These are phyloP conservation scores for Formica selysi DNA, from an alignment of 1,140 invertebrate species.

Conservation along the genomic window DNA sequence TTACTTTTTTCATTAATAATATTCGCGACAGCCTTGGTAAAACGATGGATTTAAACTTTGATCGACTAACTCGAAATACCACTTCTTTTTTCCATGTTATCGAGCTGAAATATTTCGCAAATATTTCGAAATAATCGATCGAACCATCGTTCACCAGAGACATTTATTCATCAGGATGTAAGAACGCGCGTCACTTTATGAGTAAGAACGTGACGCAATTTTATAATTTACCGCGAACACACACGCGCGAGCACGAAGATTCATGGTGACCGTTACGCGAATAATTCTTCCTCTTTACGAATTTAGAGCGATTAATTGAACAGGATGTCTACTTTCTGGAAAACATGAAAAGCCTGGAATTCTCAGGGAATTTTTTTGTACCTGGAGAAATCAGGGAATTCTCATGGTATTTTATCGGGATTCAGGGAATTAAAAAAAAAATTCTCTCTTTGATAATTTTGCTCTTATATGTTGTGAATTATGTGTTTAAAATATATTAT, in stretches of 20 bases:
- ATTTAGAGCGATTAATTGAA: background rate
- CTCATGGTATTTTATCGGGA: no score
- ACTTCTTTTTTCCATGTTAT: no score
- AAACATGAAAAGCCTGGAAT: no score
- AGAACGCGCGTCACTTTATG: conserved; percentile 27
- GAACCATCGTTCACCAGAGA: background rate
- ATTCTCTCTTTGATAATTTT: no score
- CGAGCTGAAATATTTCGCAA: background rate
- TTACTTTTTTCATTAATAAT: background rate
- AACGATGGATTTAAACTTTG: background rate
- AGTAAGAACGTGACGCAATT: conserved; percentile 37
- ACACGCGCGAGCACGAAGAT: background rate
- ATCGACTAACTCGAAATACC: background rate
- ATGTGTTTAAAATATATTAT: no score
- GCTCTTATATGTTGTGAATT: no score
- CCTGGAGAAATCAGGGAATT: no score
- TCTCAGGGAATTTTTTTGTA: no score
- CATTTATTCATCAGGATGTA: conserved; percentile 10
- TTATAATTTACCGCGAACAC: background rate
- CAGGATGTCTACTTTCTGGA: no score
- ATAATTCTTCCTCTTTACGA: conserved; percentile 9
- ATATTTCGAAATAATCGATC: background rate
- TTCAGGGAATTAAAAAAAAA: no score
- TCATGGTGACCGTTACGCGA: background rate
- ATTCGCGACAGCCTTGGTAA: background rate